These are phyloP conservation scores for Nemopilema nomurai DNA, from an alignment of 30 jellyfish, hydroid and myxozoan species.

Conservation along the genomic window DNA sequence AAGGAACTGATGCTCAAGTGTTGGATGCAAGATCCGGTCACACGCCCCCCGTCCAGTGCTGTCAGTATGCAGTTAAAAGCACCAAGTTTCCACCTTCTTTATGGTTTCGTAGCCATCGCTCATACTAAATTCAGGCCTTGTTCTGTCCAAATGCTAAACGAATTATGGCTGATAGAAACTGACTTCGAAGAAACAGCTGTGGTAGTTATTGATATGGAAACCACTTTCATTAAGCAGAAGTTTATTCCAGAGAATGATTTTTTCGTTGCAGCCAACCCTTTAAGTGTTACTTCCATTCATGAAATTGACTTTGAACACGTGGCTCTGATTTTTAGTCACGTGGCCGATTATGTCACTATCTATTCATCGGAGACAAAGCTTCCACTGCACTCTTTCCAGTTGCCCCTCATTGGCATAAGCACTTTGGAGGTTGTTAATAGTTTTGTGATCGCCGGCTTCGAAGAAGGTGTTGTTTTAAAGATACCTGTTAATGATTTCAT, in stretches of 20 bases:
- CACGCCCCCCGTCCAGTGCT: slow-evolving; percentile 71
- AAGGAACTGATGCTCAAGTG: slow-evolving; percentile 71
- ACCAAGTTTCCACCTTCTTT: slow-evolving; percentile 66
- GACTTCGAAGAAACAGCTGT: slow-evolving; percentile 66
- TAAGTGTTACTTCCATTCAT: slow-evolving; percentile 37
- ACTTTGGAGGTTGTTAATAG: slow-evolving; percentile 50
- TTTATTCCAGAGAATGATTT: slow-evolving; percentile 24
- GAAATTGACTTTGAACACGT: slow-evolving; percentile 59
- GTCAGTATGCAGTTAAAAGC: slow-evolving; percentile 39
- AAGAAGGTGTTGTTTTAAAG: slow-evolving; percentile 44
- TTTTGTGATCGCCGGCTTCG: slow-evolving; percentile 74
- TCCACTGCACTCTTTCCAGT: slow-evolving; percentile 13
- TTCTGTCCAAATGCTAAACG: slow-evolving; percentile 35
- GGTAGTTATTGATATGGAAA: slow-evolving; percentile 54
- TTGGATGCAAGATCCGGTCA: slow-evolving; percentile 78
- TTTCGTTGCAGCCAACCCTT: slow-evolving; percentile 13
- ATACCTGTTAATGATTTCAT: slow-evolving; percentile 55
- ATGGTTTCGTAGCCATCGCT: slow-evolving; percentile 53
- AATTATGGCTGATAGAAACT: slow-evolving; percentile 81
- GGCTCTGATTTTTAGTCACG: slow-evolving; percentile 69
- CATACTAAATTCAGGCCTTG: slow-evolving; percentile 68
- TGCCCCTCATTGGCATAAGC: slow-evolving; percentile 39
- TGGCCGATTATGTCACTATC: slow-evolving; percentile 56
- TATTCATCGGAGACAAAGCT: slow-evolving; percentile 48
- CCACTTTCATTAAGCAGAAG: slow-evolving; percentile 18